A percentile compares a stretch with the other conserved stretches of the same genome.
These are phyloP conservation scores for Orchestes rusci DNA, from an alignment of 2,888 invertebrate species.

Conservation along the genomic window DNA sequence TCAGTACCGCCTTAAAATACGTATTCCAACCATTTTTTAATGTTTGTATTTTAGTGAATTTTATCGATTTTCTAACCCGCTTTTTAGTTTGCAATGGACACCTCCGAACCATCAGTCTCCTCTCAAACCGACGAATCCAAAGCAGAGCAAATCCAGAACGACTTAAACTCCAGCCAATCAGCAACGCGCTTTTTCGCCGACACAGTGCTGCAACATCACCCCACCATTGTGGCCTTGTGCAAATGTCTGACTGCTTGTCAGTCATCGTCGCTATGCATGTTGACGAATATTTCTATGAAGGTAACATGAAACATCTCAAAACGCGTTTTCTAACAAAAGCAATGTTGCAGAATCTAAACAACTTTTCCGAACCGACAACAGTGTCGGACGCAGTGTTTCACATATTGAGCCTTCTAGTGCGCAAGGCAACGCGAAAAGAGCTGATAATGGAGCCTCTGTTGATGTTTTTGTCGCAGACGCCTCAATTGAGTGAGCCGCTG, in stretches of 20 bases:
- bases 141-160: conserved; percentile 52
- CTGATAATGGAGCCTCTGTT: conserved; percentile 72
- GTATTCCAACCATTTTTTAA: too few species aligned
- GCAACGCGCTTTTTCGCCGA: conserved; percentile 66
- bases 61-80: too few species aligned
- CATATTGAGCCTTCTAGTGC: conserved; percentile 68
- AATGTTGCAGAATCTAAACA: conserved; percentile 30
- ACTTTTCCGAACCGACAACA: conserved; percentile 59
- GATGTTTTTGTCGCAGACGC: conserved; percentile 53
- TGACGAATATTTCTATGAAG: conserved; percentile 44
- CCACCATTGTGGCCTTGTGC: conserved; percentile 77
- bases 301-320: too few species aligned
- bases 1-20: too few species aligned
- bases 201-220: conserved; percentile 64
- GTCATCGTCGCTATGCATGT: conserved; percentile 61
- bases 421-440: conserved; percentile 66
- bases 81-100: too few species aligned
- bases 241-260: conserved; percentile 72
- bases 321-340: neutral
- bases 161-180: conserved; percentile 1
- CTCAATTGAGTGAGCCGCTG: conserved; percentile 75
- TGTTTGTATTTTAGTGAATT: too few species aligned
- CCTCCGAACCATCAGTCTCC: too few species aligned
- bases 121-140: conserved; percentile 82
- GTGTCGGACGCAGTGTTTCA: conserved; percentile 85